phyloP scores from a whole-genome alignment of 2,113 vertebrate genomes.

The Xenopus laevis region DNA sequence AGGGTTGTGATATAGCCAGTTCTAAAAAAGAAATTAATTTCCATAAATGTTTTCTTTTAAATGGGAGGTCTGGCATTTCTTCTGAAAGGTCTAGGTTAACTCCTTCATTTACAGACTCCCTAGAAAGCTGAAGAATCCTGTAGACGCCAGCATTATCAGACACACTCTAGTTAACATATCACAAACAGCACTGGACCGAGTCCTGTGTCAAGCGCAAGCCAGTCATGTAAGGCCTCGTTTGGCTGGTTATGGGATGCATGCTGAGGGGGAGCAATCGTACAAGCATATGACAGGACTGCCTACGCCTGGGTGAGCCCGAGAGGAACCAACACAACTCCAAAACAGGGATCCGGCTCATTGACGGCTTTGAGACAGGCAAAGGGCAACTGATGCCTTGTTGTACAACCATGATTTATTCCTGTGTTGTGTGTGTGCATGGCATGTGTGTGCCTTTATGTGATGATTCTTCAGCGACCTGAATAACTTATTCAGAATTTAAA shows the following conservation, averaged over 20 bases:
- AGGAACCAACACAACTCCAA: conserved; percentile 73
- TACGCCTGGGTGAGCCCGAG: conserved; percentile 78
- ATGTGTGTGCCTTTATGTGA: conserved; percentile 17
- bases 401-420: conserved; percentile 95
- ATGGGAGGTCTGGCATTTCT: too few species aligned
- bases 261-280: conserved; percentile 85
- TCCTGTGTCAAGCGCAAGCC: conserved; percentile 85
- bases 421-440: conserved; percentile 64
- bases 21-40: too few species aligned
- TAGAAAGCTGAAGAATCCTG: conserved; percentile 2
- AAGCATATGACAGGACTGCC: conserved; percentile 89
- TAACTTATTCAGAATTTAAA: not conserved
- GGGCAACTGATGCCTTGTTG: conserved; percentile 88
- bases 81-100: conserved; percentile 57
- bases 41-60: too few species aligned
- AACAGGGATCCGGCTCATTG: conserved; percentile 74
- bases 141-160: conserved; percentile 54
- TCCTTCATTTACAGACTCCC: conserved; percentile 50
- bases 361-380: conserved; percentile 87
- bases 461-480: not conserved
- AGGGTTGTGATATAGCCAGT: too few species aligned
- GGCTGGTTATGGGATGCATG: conserved; percentile 86
- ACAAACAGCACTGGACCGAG: conserved; percentile 91
- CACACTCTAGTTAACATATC: conserved; percentile 89
- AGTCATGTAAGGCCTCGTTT: conserved; percentile 78